These are phyloP conservation scores for Prunella strophiata DNA, from an alignment of 2,797 vertebrate genomes.

Conservation along the genomic window DNA sequence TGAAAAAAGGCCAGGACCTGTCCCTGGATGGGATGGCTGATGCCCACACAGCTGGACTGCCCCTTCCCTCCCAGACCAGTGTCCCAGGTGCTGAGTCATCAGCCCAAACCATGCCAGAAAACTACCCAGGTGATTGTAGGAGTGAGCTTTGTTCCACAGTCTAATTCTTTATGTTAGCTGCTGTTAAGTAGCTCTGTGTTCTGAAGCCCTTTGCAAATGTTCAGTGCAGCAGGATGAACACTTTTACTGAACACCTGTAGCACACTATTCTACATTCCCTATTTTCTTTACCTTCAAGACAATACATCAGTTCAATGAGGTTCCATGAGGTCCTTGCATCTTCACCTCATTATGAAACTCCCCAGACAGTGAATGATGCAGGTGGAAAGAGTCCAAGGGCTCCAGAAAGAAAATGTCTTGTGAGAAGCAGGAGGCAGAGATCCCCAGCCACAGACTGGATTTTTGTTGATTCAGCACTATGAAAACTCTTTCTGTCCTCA, in stretches of 20 bases:
- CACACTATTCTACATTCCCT: neutral
- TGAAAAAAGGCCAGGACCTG: neutral
- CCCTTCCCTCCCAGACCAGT: neutral
- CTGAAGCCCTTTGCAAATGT: neutral
- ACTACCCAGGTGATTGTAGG: accelerated
- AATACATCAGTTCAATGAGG: neutral
- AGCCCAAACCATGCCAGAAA: neutral
- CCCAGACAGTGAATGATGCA: neutral
- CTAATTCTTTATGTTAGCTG: neutral
- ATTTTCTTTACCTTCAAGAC: neutral
- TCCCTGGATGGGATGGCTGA: neutral
- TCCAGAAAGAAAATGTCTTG: neutral
- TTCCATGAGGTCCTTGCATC: neutral
- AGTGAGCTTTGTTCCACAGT: neutral
- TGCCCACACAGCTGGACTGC: neutral
- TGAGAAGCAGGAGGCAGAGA: neutral
- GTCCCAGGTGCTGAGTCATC: neutral
- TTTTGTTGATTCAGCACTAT: slow-evolving; percentile 46
- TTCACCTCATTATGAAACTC: neutral
- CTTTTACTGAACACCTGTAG: neutral
- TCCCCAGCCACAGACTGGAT: neutral
- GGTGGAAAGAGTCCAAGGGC: neutral
- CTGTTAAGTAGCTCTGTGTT: neutral
- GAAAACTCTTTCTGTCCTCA: neutral
- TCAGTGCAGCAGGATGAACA: neutral